Evolutionary conservation across 2,797 vertebrate genomes (phyloP).

Genomic region (Falco columbarius): DNA sequence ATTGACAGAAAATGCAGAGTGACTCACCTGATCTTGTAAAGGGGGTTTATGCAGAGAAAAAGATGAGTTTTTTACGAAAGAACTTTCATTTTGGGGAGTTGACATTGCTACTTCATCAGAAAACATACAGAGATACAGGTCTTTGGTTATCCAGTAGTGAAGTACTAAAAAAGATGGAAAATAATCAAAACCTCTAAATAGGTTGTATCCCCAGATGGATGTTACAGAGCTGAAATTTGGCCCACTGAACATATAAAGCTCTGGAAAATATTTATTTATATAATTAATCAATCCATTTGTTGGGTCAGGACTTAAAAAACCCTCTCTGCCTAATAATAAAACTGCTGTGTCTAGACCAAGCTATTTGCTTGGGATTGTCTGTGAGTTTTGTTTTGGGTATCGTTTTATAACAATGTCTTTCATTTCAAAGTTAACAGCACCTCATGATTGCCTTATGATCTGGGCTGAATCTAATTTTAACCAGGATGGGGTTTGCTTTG

Average conservation of each 20-base stretch:
- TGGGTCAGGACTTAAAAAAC: constrained; percentile 12
- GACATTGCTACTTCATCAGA: not conserved
- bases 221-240: not conserved
- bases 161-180: not conserved
- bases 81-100: not conserved
- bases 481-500: constrained; percentile 73
- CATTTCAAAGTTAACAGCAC: constrained; percentile 57
- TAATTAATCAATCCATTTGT: constrained; percentile 30
- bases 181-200: constrained; percentile 4
- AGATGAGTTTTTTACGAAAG: not conserved
- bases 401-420: constrained; percentile 38
- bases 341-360: constrained; percentile 57
- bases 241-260: not conserved
- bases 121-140: not conserved
- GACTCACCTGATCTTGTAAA: not conserved
- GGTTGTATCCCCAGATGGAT: not conserved
- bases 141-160: not conserved
- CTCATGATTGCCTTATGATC: constrained; percentile 72
- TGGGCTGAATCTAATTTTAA: constrained; percentile 75
- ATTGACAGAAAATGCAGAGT: not conserved
- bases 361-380: constrained; percentile 46
- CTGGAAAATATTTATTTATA: constrained; percentile 38
- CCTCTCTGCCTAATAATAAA: constrained; percentile 49
- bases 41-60: not conserved
- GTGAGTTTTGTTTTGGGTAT: constrained; percentile 50